These are phyloP conservation scores for Tetranychus urticae DNA, from an alignment of 1,140 invertebrate species.

Conservation along the genomic window DNA sequence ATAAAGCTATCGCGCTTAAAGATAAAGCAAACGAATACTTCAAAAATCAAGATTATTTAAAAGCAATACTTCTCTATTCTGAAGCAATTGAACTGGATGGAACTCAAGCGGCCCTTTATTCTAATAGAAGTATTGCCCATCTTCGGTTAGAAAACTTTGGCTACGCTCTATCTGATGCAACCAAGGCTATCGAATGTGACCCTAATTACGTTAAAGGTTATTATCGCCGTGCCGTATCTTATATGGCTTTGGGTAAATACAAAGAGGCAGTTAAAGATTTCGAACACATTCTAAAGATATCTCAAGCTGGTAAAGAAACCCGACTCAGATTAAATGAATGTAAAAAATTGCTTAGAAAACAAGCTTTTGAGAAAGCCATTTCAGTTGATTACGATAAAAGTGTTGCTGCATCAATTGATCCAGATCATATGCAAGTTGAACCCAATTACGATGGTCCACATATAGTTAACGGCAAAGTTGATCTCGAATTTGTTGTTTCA, in stretches of 20 bases:
- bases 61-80: slow-evolving; percentile 55
- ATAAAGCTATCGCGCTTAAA: slow-evolving; percentile 23
- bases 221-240: slow-evolving; percentile 64
- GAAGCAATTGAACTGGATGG: slow-evolving; percentile 58
- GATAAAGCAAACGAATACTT: slow-evolving; percentile 63
- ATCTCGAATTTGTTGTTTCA: slow-evolving; percentile 35
- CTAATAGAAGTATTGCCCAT: slow-evolving; percentile 73
- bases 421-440: slow-evolving; percentile 80
- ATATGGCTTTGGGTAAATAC: slow-evolving; percentile 94
- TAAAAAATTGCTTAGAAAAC: slow-evolving; percentile 77
- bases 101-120: slow-evolving; percentile 69
- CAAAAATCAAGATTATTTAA: slow-evolving; percentile 46
- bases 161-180: slow-evolving; percentile 63
- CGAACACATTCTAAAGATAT: slow-evolving; percentile 70
- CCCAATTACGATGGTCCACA: slow-evolving; percentile 76
- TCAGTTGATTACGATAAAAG: slow-evolving; percentile 66
- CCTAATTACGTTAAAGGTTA: slow-evolving; percentile 80
- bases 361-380: slow-evolving; percentile 93
- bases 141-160: slow-evolving; percentile 56
- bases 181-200: slow-evolving; percentile 61
- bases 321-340: slow-evolving; percentile 81
- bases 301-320: slow-evolving; percentile 82
- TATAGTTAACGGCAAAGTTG: slow-evolving; percentile 62
- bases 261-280: slow-evolving; percentile 88
- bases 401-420: slow-evolving; percentile 59